Conservation (phyloP, 2,113 vertebrate species). For the Recurvirostra avosetta region DNA sequence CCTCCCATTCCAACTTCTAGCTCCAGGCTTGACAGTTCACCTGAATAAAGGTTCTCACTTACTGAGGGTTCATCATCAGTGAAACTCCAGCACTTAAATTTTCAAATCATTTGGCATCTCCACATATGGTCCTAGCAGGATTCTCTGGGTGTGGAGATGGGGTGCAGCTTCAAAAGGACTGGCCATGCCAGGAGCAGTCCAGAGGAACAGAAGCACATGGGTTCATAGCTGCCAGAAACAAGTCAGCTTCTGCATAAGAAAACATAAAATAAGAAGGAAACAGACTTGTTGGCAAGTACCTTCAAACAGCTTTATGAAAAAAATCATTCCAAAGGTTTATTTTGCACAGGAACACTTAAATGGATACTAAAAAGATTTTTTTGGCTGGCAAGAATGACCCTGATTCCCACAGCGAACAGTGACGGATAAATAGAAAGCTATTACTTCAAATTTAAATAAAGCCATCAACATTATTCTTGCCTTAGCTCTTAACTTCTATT, state of each 20-base stretch:
- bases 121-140: accelerated
- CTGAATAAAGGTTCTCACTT: background rate
- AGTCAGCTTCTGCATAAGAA: background rate
- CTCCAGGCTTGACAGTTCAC: background rate
- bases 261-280: background rate
- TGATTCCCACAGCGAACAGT: background rate
- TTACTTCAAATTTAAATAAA: background rate
- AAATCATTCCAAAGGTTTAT: background rate
- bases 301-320: background rate
- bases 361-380: background rate
- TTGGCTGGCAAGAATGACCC: background rate
- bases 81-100: background rate
- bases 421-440: background rate
- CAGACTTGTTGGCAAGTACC: background rate
- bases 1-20: background rate
- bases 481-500: background rate
- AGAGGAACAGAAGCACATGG: background rate
- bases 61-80: background rate
- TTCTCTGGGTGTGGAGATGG: background rate
- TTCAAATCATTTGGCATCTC: background rate
- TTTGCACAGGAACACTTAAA: background rate
- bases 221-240: background rate
- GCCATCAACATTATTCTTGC: background rate
- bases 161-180: background rate
- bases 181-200: background rate